Evolutionary conservation across 1,140 invertebrate species (phyloP).

Genomic region (Leptinotarsa undecemlineata): DNA sequence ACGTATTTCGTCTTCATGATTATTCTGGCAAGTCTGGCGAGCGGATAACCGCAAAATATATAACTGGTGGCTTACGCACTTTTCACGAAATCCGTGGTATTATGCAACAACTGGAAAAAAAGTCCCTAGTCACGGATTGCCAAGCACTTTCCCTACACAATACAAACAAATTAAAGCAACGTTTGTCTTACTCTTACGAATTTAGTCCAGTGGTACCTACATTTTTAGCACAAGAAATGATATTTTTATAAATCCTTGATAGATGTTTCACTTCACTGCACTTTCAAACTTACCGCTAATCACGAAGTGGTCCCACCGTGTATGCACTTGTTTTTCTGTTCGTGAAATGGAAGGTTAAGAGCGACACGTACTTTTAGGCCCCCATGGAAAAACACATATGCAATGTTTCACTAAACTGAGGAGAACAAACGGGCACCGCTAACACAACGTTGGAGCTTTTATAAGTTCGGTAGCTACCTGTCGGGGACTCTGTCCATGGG

Average conservation of each 20-base stretch:
- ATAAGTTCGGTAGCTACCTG: constrained; percentile 56
- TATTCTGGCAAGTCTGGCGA: constrained; percentile 68
- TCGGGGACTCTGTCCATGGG: constrained; percentile 48
- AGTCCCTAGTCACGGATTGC: not conserved
- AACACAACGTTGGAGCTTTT: constrained; percentile 50
- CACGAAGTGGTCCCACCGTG: constrained; percentile 45
- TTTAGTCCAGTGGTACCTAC: not conserved
- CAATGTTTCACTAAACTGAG: constrained; percentile 43
- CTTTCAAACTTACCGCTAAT: constrained; percentile 44
- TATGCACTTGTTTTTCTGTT: not conserved
- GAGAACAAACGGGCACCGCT: constrained; percentile 53
- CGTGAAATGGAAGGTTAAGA: constrained; percentile 32
- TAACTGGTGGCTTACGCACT: not conserved
- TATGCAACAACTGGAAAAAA: not conserved
- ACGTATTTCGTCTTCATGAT: constrained; percentile 68
- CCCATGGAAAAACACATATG: constrained; percentile 49
- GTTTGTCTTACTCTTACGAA: constrained; percentile 9
- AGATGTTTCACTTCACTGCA: constrained; percentile 34
- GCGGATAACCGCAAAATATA: constrained; percentile 40
- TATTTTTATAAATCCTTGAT: not conserved
- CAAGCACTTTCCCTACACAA: not conserved
- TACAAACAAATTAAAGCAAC: not conserved
- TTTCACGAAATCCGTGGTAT: not conserved
- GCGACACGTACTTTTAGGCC: constrained; percentile 50
- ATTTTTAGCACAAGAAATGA: not conserved